Base-by-base conservation (phyloP, 2,888 invertebrate species). In the Metalampra italica region DNA sequence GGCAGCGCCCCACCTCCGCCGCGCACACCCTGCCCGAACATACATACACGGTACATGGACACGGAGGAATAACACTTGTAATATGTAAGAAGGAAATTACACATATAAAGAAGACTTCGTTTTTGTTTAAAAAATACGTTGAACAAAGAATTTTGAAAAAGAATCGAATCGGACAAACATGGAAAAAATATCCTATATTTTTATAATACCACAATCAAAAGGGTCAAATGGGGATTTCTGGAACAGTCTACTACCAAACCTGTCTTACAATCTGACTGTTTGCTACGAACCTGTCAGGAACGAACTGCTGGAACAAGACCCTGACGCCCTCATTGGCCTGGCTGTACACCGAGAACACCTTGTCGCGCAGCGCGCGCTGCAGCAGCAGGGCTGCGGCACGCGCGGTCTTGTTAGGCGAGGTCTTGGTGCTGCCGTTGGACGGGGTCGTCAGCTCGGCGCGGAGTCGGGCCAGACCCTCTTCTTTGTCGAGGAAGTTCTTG, bases 401-500 rank as follows among this genome's bases (percentile, higher is more conserved):
- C 0, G 96, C 95, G 0, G 94, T 94, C 81, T 96, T 96, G 74
- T 96, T 96, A 0, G 94, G 92, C 0, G 90, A 90, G 0, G 86
- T 88, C 66, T 86, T 87, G 1, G 74, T 75, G 50, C 81, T 86
- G 7, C 86, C 85, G 43, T 81, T 84, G 0, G 87, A 78, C 0
- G 88, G 87, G 1, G 81, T 71, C 0, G 80, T 78, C 44, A 90
- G 71, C 49, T 88, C 88, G 0, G 86, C 76, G 0, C 86, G 73
- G 0, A 97, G 80, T 13, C 92, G 91, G 54, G 93, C 91, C n/a
- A 97, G 77, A 0, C 96, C 96, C 67, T 96, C 96, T 72, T 97
- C 97, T 69, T 97, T 96, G 75, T 97, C 96, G 42, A 96, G 92
- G 79, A 95, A 97, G 76, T 95, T 96, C 66, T 97, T 96, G 5